phyloP scores from a whole-genome alignment of 1,140 invertebrate species.

The Cyclina sinensis region DNA sequence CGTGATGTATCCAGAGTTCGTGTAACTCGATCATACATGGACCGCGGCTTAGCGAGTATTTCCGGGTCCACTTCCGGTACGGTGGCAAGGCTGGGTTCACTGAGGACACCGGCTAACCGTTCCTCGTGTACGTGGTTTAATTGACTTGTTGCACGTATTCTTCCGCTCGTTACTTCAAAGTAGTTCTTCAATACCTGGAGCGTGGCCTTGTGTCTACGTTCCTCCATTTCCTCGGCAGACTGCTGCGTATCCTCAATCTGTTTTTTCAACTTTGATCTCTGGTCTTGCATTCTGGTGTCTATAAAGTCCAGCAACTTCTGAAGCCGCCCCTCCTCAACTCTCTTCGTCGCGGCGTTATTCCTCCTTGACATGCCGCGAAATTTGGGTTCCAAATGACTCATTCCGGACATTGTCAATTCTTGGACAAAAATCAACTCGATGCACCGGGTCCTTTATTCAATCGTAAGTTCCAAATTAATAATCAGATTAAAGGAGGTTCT shows the following conservation, averaged over 20 bases:
- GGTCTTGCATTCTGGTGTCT: constrained; percentile 61
- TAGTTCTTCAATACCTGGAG: constrained; percentile 65
- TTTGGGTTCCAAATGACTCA: constrained; percentile 57
- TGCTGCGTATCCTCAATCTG: constrained; percentile 64
- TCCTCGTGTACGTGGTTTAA: constrained; percentile 59
- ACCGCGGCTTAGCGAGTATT: constrained; percentile 51
- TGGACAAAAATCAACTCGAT: too few relatives aligned
- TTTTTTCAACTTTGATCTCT: constrained; percentile 41
- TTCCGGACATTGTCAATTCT: constrained; percentile 49
- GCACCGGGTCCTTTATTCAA: too few relatives aligned
- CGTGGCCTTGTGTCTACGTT: constrained; percentile 51
- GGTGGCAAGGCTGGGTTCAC: constrained; percentile 62
- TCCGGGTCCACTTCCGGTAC: constrained; percentile 66
- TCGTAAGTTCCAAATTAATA: too few relatives aligned
- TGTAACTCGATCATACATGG: constrained; percentile 63
- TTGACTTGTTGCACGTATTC: constrained; percentile 1
- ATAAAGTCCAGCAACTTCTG: constrained; percentile 68
- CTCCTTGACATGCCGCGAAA: constrained; percentile 53
- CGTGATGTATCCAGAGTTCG: constrained; percentile 47
- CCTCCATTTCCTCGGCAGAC: constrained; percentile 59
- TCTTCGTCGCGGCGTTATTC: constrained; percentile 27
- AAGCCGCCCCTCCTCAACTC: constrained; percentile 52
- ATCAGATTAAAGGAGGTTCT: too few relatives aligned
- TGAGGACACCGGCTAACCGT: constrained; percentile 55
- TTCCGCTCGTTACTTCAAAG: constrained; percentile 62